phyloP scores from a whole-genome alignment of 2,797 vertebrate species.

The Pantherophis alleghaniensis region DNA sequence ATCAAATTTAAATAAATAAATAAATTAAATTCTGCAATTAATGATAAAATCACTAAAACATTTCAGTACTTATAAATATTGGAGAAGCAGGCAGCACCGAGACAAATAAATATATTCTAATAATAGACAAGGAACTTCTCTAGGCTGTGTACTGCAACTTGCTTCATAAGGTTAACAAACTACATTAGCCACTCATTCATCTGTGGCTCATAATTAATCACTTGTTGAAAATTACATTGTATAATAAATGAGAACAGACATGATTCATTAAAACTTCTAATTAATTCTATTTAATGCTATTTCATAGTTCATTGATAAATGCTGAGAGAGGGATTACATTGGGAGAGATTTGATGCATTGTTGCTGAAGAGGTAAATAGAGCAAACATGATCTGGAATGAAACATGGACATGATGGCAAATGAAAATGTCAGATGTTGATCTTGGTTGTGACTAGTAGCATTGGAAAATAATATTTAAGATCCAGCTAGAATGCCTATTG shows the following conservation, averaged over 20 bases:
- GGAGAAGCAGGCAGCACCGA: background rate
- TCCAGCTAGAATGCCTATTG: slow-evolving; percentile 28
- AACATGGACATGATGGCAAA: slow-evolving; percentile 57
- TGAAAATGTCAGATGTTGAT: slow-evolving; percentile 63
- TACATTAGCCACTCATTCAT: slow-evolving; percentile 77
- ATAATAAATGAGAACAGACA: slow-evolving; percentile 81
- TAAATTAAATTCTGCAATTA: slow-evolving; percentile 36
- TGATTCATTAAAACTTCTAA: slow-evolving; percentile 83
- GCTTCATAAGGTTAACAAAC: slow-evolving; percentile 74
- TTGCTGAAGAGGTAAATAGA: slow-evolving; percentile 68
- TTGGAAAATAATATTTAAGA: slow-evolving; percentile 25
- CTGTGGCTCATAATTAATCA: slow-evolving; percentile 77
- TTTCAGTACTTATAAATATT: slow-evolving; percentile 49
- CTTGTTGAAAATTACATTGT: slow-evolving; percentile 77
- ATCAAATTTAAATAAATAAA: no score
- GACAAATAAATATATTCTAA: slow-evolving; percentile 49
- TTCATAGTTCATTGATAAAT: slow-evolving; percentile 81
- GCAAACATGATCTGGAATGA: slow-evolving; percentile 61
- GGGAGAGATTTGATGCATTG: slow-evolving; percentile 68
- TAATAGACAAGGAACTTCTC: slow-evolving; percentile 60
- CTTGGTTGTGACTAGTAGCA: background rate
- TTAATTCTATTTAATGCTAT: slow-evolving; percentile 82
- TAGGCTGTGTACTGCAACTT: slow-evolving; percentile 57
- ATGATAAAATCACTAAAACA: slow-evolving; percentile 53
- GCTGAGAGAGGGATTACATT: slow-evolving; percentile 74